Evolutionary conservation across 2,113 vertebrate species (phyloP), one percentile per base, ranked within the genome.

Genomic region (Sinocyclocheilus maitianheensis): DNA sequence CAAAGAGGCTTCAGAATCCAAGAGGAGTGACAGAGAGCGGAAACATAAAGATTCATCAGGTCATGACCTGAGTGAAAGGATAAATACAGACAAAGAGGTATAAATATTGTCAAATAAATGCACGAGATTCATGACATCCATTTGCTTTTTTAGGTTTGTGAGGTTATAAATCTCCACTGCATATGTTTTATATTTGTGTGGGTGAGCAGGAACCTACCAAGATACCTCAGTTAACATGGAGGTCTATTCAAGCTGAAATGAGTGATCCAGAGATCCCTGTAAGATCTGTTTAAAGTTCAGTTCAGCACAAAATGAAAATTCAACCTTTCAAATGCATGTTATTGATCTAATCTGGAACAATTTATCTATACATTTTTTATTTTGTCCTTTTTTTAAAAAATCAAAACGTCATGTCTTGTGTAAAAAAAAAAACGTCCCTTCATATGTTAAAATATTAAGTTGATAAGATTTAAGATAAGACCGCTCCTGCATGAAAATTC

Each of bases 21-120:
- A 88, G 24, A 84, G 26, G 51, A 86, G 58, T 55, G 51, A 62
- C 58, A 53, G 40, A 30, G 77, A 81, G 48, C 48, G 26, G 30
- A 79, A 34, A 78, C 84, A 91, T 22, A 34, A 63, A 85, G 43
- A 77, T 78, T 40, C 77, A 0, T 87, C 89, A 2, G 79, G 83
- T 12, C 83, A 71, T 88, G 88, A 83, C 62, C 76, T 80, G 0
- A 71, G 18, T 9, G 88, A 65, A 22, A 87, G 90, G 9, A 83
- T 34, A 26, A 88, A 24, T 82, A 84, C 3, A 62, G 3, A 83
- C 86, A 89, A 78, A 18, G 87, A 92, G 96, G 97, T 98, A 77
- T 3, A 88, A 30, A 91, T 6, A 63, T 8, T 30, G n/a, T 12
- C 22, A 24, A 22, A 12, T 62, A 18, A 84, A 60, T 26, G 18